Percentiles rank a stretch among this genome's conserved stretches.
phyloP scores from a whole-genome alignment of 2,888 invertebrate species.

The Desoria tigrina region DNA sequence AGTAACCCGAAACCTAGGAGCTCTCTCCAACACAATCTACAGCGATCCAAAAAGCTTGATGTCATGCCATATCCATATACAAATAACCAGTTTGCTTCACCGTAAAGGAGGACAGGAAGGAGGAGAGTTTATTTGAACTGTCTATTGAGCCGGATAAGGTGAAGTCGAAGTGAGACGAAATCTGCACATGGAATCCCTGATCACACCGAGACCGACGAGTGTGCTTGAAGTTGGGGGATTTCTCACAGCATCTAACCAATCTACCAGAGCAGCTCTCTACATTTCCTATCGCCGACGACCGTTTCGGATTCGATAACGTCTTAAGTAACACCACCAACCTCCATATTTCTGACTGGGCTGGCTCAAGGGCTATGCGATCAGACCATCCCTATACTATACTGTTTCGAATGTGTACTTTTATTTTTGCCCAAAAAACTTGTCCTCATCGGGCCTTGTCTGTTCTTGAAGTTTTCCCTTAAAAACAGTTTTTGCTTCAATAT shows the following conservation, averaged over 20 bases:
- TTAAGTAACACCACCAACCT: background rate
- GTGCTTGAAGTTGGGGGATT: conserved; percentile 2
- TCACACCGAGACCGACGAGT: conserved; percentile 10
- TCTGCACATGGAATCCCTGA: conserved; percentile 25
- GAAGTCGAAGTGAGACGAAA: conserved; percentile 23
- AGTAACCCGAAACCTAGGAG: background rate
- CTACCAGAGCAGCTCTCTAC: no score
- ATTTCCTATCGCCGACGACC: no score
- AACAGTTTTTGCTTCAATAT: no score
- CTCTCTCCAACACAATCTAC: background rate
- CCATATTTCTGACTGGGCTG: background rate
- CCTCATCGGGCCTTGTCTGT: conserved; percentile 10
- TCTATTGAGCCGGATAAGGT: conserved; percentile 26
- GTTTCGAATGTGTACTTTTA: no score
- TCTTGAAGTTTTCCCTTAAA: conserved; percentile 18
- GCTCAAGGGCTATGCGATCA: no score
- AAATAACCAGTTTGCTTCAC: conserved; percentile 17
- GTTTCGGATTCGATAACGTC: no score
- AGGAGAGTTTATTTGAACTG: conserved; percentile 26
- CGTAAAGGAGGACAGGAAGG: conserved; percentile 14
- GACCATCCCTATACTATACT: no score
- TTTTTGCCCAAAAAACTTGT: background rate
- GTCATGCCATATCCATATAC: conserved; percentile 20
- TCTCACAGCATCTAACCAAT: background rate
- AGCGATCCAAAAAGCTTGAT: background rate